Conservation (phyloP, 2,113 vertebrate genomes). For the Euleptes europaea region DNA sequence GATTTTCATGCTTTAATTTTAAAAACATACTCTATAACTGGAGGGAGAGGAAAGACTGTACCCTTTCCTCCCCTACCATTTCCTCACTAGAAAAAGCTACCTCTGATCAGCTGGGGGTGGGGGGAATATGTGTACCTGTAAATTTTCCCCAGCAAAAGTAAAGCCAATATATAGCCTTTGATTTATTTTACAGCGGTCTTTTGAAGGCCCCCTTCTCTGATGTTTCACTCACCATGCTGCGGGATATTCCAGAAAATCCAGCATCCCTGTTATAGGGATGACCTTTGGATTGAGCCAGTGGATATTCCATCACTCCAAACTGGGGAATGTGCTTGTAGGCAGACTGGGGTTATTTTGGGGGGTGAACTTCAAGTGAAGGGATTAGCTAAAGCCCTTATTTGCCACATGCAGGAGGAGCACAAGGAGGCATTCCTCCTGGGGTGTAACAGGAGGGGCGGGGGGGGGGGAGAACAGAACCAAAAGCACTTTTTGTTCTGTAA, state of each 20-base stretch:
- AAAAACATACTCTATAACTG: too few relatives aligned
- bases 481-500: not conserved
- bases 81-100: too few relatives aligned
- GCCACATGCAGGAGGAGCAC: not conserved
- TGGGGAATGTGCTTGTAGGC: not conserved
- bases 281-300: not conserved
- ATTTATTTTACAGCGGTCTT: not conserved
- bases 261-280: not conserved
- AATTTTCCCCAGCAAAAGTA: not conserved
- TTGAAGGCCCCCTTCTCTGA: accelerated
- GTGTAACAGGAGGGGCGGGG: too few relatives aligned
- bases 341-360: not conserved
- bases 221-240: not conserved
- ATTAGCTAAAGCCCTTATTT: not conserved
- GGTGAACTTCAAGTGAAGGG: not conserved
- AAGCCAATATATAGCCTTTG: accelerated
- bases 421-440: not conserved
- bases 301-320: not conserved
- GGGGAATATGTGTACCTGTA: not conserved
- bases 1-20: too few relatives aligned
- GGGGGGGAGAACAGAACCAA: not conserved
- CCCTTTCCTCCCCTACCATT: too few relatives aligned
- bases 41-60: too few relatives aligned
- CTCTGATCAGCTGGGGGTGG: not conserved
- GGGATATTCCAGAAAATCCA: not conserved